phyloP scores from a whole-genome alignment of 1,140 invertebrate genomes.

The Drosophila persimilis region DNA sequence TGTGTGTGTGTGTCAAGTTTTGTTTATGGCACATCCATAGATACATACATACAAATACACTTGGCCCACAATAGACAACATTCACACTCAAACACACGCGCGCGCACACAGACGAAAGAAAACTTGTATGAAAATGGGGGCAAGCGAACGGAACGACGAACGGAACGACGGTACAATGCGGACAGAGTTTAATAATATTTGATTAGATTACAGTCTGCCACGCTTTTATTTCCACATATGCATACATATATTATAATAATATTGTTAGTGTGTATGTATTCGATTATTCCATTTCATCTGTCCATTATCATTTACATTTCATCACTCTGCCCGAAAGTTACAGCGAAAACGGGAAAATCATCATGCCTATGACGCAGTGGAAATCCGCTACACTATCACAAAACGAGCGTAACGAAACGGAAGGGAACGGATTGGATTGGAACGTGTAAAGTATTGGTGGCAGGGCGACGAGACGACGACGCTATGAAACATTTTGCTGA shows the following conservation, averaged over 20 bases:
- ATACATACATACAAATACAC: constrained; percentile 58
- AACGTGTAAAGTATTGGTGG: constrained; percentile 13
- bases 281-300: constrained; percentile 26
- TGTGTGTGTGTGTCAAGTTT: constrained; percentile 47
- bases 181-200: constrained; percentile 71
- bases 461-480: neutral
- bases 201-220: constrained; percentile 65
- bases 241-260: constrained; percentile 3
- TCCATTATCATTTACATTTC: constrained; percentile 44
- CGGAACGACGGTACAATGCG: constrained; percentile 39
- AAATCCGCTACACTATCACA: constrained; percentile 24
- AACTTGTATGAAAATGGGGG: constrained; percentile 68
- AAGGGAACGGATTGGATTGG: constrained; percentile 16
- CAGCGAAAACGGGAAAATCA: constrained; percentile 19
- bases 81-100: constrained; percentile 41
- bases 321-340: constrained; percentile 8
- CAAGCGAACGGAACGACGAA: constrained; percentile 71
- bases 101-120: constrained; percentile 28
- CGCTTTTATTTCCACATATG: constrained; percentile 14
- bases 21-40: constrained; percentile 63
- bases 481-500: no score
- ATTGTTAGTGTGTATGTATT: neutral
- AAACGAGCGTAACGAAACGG: no score
- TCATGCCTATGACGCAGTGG: constrained; percentile 54
- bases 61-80: constrained; percentile 72